Percentiles rank a stretch among this genome's conserved stretches.
Conservation (phyloP, 2,113 vertebrate genomes). For the Tor tambroides region DNA sequence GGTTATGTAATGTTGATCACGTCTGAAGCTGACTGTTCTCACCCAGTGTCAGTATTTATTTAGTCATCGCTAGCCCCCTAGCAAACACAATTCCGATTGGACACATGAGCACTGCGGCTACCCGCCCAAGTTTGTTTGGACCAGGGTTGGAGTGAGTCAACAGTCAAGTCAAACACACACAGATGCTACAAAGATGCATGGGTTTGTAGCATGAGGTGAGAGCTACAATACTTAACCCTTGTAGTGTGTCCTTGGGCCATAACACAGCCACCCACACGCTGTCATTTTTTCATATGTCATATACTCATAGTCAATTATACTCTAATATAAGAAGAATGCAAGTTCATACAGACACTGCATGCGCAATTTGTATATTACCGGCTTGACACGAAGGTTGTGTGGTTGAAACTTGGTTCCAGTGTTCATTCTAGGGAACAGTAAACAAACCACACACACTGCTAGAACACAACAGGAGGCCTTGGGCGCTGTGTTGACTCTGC, state of each 20-base stretch:
- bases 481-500: conserved; percentile 42
- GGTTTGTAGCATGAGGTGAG: background rate
- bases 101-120: conserved; percentile 1
- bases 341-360: background rate
- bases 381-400: conserved; percentile 28
- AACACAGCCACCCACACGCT: background rate
- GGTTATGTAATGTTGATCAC: conserved; percentile 64
- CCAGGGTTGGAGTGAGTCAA: conserved; percentile 48
- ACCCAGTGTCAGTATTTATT: conserved; percentile 63
- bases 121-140: conserved; percentile 36
- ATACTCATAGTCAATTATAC: background rate
- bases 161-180: conserved; percentile 40
- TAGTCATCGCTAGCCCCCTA: conserved; percentile 59
- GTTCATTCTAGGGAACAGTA: conserved; percentile 39
- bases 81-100: conserved; percentile 27
- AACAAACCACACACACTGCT: conserved; percentile 34
- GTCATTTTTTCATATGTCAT: background rate
- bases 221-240: background rate
- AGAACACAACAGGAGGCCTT: conserved; percentile 33
- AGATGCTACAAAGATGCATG: conserved; percentile 9
- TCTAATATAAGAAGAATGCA: conserved; percentile 35
- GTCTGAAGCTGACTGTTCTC: conserved; percentile 63
- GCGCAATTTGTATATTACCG: conserved; percentile 13
- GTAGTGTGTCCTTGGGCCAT: background rate
- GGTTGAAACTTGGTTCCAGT: conserved; percentile 42